Evolutionary conservation across 2,113 vertebrate species (phyloP), one percentile per base, ranked within the genome.

Genomic region (Henicopernis longicauda): DNA sequence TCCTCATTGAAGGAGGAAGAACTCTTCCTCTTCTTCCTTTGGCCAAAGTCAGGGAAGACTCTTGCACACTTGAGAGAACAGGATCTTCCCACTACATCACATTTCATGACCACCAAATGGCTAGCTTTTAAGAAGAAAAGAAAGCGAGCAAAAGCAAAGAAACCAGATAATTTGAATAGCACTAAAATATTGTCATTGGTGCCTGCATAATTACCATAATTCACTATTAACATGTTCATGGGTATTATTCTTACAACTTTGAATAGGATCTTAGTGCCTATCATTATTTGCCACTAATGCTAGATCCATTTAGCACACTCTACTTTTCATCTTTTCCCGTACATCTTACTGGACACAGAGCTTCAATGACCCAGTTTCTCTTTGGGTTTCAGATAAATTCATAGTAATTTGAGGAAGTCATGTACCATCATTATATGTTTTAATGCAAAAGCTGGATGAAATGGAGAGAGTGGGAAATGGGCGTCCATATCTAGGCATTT

Each of bases 381-480:
- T 96, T 47, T 91, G 77, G 54, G 62, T 95, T 97, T 95, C 93
- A 94, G 71, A 91, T 79, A 95, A 96, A 87, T 55, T 44, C 42
- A 86, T 22, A 65, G 69, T 82, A 95, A 95, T 94, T 87, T 94
- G 88, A 95, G 61, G 73, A 97, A 96, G 88, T 72, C 57, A 36
- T 67, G 14, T 76, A 89, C 94, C 93, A 94, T 91, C 54, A 76
- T 97, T 90, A 34, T 13, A 95, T 86, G n/a, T 79, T 95, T 97
- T 93, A 96, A 94, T 89, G 93, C 59, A 94, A 97, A 86, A 93
- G 36, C 29, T 88, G 89, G 47, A 90, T 59, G 69, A 92, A 97
- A 93, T 86, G 80, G 80, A 90, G 57, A 36, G 66, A 87, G 63
- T 29, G 13, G 42, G 45, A 85, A 94, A 89, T 72, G 49, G 34